Evolutionary conservation across 2,888 invertebrate species (phyloP), one percentile per base, ranked within the genome.

Genomic region (Hetaerina titia): DNA sequence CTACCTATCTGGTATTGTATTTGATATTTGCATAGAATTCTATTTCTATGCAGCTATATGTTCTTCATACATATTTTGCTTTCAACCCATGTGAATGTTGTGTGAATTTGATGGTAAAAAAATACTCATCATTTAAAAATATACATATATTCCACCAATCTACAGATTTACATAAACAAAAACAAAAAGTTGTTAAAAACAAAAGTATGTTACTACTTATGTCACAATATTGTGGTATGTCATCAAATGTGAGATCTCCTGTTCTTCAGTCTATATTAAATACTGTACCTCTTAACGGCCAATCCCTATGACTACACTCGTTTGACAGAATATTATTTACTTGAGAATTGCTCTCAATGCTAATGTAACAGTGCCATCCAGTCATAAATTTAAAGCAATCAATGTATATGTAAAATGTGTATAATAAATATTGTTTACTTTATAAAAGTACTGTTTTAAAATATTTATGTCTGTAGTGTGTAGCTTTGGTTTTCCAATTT

Each of bases 361-460:
- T 31, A 31, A 81, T 81, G 31, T 81, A 81, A 31, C 13, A 31
- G 25, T 81, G 25, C 81, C 81, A 81, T 81, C 81, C 81, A 11
- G 31, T 81, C 81, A 31, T 31, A 81, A 81, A 81, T 25, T 69
- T 15, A 31, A 31, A 81, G 81, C 13, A 81, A 81, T 81, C 31
- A 81, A 25, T 81, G 81, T 81, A 81, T 13, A 31, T 81, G 81
- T 81, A 31, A 81, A 81, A 81, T 2, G 31, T 81, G 31, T 31
- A 81, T 81, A 11, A 81, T 81, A 81, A 81, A 81, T 81, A 81
- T 81, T 81, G 81, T 81, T 81, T 81, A 81, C 81, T 81, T 31
- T 31, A 81, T 13, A 81, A 25, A 31, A 81, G 31, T 25, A 81
- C 1, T 60, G 17, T 15, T 60, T 60, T 60, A 17, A 17, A 45